A percentile compares a stretch with the other conserved stretches of the same genome.
Evolutionary conservation across 2,888 invertebrate genomes (phyloP).

Genomic region (Vesta saturnalis): DNA sequence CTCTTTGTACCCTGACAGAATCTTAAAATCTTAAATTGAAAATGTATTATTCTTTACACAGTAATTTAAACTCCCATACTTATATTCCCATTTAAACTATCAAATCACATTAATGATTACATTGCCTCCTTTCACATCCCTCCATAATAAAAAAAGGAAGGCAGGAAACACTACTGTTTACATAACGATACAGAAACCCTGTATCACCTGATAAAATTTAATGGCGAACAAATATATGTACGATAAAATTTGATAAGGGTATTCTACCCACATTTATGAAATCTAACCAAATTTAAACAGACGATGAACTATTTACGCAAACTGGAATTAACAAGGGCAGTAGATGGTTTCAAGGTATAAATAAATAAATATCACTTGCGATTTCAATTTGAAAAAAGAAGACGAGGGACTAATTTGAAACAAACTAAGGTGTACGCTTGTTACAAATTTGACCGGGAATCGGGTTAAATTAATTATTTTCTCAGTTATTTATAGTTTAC

Average conservation of each 20-base stretch:
- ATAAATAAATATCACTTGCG: not conserved
- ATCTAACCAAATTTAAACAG: not conserved
- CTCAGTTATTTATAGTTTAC: conserved; percentile 39
- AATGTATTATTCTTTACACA: too few species aligned
- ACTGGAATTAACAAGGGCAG: too few species aligned
- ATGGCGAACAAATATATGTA: conserved; percentile 1
- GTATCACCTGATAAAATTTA: conserved; percentile 3
- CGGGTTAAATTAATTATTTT: conserved; percentile 38
- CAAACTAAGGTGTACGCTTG: not conserved
- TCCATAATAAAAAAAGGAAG: too few species aligned
- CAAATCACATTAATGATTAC: too few species aligned
- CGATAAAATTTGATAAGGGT: not conserved
- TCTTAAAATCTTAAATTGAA: too few species aligned
- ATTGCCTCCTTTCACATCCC: too few species aligned
- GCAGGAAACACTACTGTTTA: too few species aligned
- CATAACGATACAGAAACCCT: too few species aligned
- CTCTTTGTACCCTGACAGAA: too few species aligned
- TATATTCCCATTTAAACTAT: too few species aligned
- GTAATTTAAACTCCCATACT: too few species aligned
- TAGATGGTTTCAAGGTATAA: not conserved
- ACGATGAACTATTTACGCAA: not conserved
- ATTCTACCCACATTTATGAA: not conserved
- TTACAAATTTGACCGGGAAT: conserved; percentile 21
- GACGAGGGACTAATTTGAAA: not conserved
- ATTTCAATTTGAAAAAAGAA: not conserved